Evolutionary conservation across 2,797 vertebrate genomes (phyloP), one percentile per base, ranked within the genome.

Genomic region (Cirrhinus molitorella): DNA sequence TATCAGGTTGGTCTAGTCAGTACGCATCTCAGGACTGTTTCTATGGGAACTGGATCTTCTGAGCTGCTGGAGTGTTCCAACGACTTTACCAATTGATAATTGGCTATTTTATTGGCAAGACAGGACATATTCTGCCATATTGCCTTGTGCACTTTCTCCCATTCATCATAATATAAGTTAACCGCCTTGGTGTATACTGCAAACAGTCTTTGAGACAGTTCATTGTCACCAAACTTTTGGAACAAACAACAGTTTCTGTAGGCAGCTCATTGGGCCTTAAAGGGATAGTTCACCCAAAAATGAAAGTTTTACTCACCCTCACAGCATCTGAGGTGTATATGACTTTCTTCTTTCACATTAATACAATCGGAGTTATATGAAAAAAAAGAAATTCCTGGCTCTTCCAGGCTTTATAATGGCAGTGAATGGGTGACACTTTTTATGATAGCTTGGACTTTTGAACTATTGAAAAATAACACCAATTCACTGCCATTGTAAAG

Each of bases 11-110:
- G 28, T 34, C 19, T 11, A 73, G 25, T 21, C 47, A 34, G 25
- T 72, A 47, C 2, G 47, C 47, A 31, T 72, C 16, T 72, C 25
- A 21, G 68, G 68, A 51, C 25, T 72, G 70, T 73, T 73, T 72
- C 70, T 72, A 51, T 72, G 45, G 70, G 45, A 72, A 51, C 67
- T 1, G 23, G 43, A 71, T 25, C 68, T 71, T 71, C 68, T 49
- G 25, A 21, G 47, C 70, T 21, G 28, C 5, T 34, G 47, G 10
- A 34, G 49, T 72, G 70, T 72, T 21, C 12, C 13, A 0, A n/a
- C 21, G 28, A 74, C 19, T 73, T 72, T 71, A 19, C 68, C 43
- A 49, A 3, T 19, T 71, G 28, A 13, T 47, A 5, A 19, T 47
- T 72, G 45, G 11, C 47, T 55, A 55, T 74, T 74, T n/a, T 55